A percentile compares a stretch with the other conserved stretches of the same genome.
Evolutionary conservation across 2,113 vertebrate species (phyloP).

Genomic region (Pseudolaguvia tuberculata): DNA sequence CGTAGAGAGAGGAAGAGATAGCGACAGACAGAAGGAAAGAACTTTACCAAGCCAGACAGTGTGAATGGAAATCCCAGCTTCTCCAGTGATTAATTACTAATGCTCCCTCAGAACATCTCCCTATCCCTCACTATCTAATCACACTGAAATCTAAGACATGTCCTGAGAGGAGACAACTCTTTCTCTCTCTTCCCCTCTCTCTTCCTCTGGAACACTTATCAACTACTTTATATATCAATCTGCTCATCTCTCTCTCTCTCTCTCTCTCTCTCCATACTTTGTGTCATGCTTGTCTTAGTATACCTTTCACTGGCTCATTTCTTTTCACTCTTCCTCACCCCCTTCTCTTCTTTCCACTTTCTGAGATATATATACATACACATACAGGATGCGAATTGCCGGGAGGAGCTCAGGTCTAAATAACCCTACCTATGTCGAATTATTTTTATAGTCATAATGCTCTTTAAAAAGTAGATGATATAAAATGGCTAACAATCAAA

Average conservation of each 20-base stretch:
- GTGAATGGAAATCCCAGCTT: constrained; percentile 56
- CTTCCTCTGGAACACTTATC: constrained; percentile 30
- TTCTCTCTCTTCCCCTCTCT: constrained; percentile 31
- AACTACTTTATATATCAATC: constrained; percentile 38
- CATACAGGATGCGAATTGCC: too few relatives aligned
- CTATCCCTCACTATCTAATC: constrained; percentile 59
- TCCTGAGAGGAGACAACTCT: constrained; percentile 50
- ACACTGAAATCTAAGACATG: constrained; percentile 58
- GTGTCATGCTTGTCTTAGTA: constrained; percentile 2
- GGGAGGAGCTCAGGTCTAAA: too few relatives aligned
- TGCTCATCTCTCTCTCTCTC: constrained; percentile 19
- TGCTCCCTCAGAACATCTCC: constrained; percentile 55
- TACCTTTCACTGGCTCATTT: constrained; percentile 21
- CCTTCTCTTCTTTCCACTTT: constrained; percentile 29
- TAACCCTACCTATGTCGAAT: too few relatives aligned
- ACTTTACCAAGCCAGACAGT: constrained; percentile 40
- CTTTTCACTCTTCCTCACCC: constrained; percentile 22
- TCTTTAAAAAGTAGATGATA: too few relatives aligned
- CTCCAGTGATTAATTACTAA: constrained; percentile 61
- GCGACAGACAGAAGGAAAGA: constrained; percentile 20
- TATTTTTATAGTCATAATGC: too few relatives aligned
- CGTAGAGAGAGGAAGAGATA: constrained; percentile 4
- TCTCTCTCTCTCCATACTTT: constrained; percentile 26
- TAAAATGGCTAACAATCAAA: too few relatives aligned
- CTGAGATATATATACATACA: background rate